phyloP scores from a whole-genome alignment of 2,113 vertebrate species.

The Catharus bicknelli region DNA sequence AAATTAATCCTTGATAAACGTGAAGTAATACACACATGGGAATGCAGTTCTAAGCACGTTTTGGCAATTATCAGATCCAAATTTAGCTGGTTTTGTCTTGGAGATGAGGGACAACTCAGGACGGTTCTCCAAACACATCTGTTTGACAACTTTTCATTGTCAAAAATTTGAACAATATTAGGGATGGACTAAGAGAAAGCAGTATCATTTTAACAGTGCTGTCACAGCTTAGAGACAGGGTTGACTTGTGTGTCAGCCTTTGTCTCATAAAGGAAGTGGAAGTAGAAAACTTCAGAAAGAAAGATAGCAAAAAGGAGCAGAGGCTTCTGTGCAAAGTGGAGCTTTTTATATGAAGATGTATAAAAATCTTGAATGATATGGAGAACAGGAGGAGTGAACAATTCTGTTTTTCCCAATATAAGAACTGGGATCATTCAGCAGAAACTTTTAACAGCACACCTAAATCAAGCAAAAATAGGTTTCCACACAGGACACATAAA shows the following conservation, averaged over 20 bases:
- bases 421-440: not conserved
- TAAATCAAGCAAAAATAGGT: not conserved
- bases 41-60: rapidly evolving
- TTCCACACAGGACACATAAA: not conserved
- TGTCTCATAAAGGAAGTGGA: not conserved
- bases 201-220: not conserved
- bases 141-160: not conserved
- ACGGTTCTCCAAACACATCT: not conserved
- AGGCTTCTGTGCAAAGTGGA: not conserved
- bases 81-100: not conserved
- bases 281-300: not conserved
- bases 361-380: not conserved
- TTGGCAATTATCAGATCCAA: not conserved
- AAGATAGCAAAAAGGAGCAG: not conserved
- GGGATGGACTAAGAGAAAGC: not conserved
- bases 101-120: not conserved
- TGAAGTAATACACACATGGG: not conserved
- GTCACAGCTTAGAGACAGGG: not conserved
- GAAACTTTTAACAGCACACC: not conserved
- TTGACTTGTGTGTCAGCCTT: not conserved
- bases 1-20: not conserved
- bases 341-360: not conserved
- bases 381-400: not conserved
- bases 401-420: not conserved
- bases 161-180: not conserved